Evolutionary conservation across 1,140 invertebrate species (phyloP).

Genomic region (Brachionus rotundiformis): DNA sequence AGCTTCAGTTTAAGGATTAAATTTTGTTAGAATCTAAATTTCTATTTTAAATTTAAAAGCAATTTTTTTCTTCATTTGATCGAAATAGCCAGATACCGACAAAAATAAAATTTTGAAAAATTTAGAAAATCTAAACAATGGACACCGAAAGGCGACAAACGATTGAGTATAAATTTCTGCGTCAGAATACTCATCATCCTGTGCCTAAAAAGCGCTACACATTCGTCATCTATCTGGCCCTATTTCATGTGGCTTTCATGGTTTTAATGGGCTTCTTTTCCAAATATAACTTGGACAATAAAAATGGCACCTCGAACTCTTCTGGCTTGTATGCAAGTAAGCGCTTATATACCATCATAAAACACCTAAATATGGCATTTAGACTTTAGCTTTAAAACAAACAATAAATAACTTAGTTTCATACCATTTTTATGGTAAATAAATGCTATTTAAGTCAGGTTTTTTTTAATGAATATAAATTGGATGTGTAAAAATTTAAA

Average conservation of each 20-base stretch:
- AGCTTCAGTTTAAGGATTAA: not conserved
- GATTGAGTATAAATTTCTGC: constrained; percentile 50
- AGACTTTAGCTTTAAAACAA: not conserved
- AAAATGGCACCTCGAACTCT: not conserved
- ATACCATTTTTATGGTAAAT: not conserved
- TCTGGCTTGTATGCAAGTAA: constrained; percentile 51
- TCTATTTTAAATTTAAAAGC: constrained; percentile 7
- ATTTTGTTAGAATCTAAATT: not conserved
- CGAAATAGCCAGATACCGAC: not conserved
- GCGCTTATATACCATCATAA: not conserved
- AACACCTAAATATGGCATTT: not conserved
- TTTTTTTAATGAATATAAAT: not conserved
- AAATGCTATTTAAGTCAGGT: not conserved
- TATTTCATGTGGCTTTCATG: constrained; percentile 37
- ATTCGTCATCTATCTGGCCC: constrained; percentile 2
- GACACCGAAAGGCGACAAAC: constrained; percentile 48
- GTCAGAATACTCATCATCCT: constrained; percentile 44
- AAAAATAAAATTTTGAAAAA: constrained; percentile 1
- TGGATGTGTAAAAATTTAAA: not conserved
- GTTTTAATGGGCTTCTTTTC: constrained; percentile 41
- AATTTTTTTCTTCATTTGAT: constrained; percentile 1
- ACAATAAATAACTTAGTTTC: not conserved
- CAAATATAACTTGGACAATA: constrained; percentile 6
- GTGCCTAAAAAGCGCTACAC: constrained; percentile 40
- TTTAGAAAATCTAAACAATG: constrained; percentile 43